These are phyloP conservation scores for Nymphalis polychloros DNA, from an alignment of 2,888 invertebrate genomes.

Conservation along the genomic window DNA sequence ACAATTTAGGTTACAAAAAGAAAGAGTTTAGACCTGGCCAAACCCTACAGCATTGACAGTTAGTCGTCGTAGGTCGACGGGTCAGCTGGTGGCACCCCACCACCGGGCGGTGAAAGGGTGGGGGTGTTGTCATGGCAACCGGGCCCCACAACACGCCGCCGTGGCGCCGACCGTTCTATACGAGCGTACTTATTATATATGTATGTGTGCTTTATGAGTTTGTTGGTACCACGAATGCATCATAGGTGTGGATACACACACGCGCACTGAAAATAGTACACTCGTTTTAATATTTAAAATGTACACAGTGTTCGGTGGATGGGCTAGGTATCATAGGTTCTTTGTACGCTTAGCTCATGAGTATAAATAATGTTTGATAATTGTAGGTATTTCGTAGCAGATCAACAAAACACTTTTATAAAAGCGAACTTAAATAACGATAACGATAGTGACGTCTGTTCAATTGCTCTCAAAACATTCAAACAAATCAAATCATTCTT, in stretches of 20 bases:
- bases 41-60: constrained; percentile 59
- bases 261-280: constrained; percentile 54
- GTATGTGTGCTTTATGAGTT: constrained; percentile 71
- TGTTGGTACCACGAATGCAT: constrained; percentile 65
- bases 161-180: constrained; percentile 68
- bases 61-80: constrained; percentile 75
- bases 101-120: constrained; percentile 44
- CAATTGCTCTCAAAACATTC: not conserved
- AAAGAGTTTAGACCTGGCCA: constrained; percentile 39
- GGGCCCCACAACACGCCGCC: constrained; percentile 78
- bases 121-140: constrained; percentile 65
- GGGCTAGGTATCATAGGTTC: constrained; percentile 18
- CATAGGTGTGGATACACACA: constrained; percentile 39
- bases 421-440: not conserved
- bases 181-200: constrained; percentile 59
- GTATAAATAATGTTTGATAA: constrained; percentile 1
- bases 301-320: constrained; percentile 42
- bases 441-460: not conserved
- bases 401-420: not conserved
- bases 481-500: not conserved
- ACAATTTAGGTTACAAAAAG: constrained; percentile 36
- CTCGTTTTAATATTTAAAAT: constrained; percentile 67
- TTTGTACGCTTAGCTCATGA: constrained; percentile 3
- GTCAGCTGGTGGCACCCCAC: constrained; percentile 64
- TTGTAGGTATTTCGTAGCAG: not conserved